A percentile compares a stretch with the other conserved stretches of the same genome.
Evolutionary conservation across 2,113 vertebrate genomes (phyloP).

Genomic region (Callospermophilus lateralis): DNA sequence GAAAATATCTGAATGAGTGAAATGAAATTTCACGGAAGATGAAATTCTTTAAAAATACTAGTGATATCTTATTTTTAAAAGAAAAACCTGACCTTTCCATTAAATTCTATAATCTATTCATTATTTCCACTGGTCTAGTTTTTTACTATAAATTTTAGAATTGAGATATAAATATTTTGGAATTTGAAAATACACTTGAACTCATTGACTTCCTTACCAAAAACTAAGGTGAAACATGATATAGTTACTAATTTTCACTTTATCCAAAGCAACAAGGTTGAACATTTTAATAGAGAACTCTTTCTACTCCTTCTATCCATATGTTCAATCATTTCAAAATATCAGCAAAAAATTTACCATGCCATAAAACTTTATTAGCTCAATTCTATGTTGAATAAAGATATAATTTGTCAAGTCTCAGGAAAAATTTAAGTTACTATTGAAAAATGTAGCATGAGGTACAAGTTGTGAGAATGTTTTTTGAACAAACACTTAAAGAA

Average conservation of each 20-base stretch:
- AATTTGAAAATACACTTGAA: constrained; percentile 20
- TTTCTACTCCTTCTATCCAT: constrained; percentile 3
- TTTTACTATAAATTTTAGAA: constrained; percentile 55
- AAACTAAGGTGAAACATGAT: constrained; percentile 16
- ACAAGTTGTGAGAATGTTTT: not conserved
- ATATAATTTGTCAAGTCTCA: constrained; percentile 7
- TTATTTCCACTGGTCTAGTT: constrained; percentile 1
- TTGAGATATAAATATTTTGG: constrained; percentile 13
- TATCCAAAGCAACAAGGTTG: constrained; percentile 20
- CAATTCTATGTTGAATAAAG: not conserved
- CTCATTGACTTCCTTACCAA: not conserved
- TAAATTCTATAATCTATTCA: not conserved
- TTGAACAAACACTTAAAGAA: not conserved
- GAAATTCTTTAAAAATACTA: not conserved
- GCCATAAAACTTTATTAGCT: constrained; percentile 33
- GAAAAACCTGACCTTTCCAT: constrained; percentile 35
- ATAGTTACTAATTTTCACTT: constrained; percentile 46
- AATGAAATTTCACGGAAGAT: constrained; percentile 59
- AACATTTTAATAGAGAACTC: constrained; percentile 49
- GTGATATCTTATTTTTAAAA: not conserved
- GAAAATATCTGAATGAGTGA: constrained; percentile 48
- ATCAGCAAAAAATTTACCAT: not conserved
- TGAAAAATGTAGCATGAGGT: not conserved
- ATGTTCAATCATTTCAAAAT: constrained; percentile 41
- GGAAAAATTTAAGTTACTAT: not conserved